Percentiles rank a stretch among this genome's conserved stretches.
phyloP scores from a whole-genome alignment of 2,888 invertebrate species.

The Dryomyza anilis region DNA sequence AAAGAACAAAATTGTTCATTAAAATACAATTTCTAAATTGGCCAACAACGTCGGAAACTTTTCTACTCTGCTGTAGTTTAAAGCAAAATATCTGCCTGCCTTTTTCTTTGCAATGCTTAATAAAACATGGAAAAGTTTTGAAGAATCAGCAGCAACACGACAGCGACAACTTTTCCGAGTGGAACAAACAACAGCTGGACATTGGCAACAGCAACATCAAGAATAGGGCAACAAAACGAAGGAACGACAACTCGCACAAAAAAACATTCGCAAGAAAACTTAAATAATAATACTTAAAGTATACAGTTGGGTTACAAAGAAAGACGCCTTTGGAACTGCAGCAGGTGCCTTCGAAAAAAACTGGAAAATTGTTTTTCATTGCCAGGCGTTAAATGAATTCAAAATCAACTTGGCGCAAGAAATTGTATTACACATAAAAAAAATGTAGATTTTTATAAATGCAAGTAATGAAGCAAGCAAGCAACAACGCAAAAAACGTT shows the following conservation, averaged over 20 bases:
- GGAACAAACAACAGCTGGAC: not conserved
- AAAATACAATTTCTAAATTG: not conserved
- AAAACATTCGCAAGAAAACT: slow-evolving; percentile 5
- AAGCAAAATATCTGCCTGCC: too few species aligned
- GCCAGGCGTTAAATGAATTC: too few species aligned
- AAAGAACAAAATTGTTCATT: not conserved
- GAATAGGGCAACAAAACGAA: not conserved
- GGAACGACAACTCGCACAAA: slow-evolving; percentile 7
- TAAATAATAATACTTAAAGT: slow-evolving; percentile 5
- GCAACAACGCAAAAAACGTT: too few species aligned
- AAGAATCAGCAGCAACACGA: not conserved
- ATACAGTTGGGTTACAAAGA: not conserved
- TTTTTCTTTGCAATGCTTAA: not conserved
- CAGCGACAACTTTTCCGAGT: not conserved
- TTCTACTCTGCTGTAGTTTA: too few species aligned
- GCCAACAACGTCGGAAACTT: not conserved
- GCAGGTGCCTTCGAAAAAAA: too few species aligned
- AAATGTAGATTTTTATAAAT: not conserved
- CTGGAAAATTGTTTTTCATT: too few species aligned
- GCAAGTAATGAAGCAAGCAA: not conserved
- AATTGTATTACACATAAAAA: not conserved
- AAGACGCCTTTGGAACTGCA: too few species aligned
- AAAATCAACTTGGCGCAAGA: not conserved
- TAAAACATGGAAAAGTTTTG: not conserved
- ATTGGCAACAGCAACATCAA: not conserved